Percentiles rank a stretch among this genome's conserved stretches.
Conservation (phyloP, 2,888 invertebrate species). For the Erebia ligea region DNA sequence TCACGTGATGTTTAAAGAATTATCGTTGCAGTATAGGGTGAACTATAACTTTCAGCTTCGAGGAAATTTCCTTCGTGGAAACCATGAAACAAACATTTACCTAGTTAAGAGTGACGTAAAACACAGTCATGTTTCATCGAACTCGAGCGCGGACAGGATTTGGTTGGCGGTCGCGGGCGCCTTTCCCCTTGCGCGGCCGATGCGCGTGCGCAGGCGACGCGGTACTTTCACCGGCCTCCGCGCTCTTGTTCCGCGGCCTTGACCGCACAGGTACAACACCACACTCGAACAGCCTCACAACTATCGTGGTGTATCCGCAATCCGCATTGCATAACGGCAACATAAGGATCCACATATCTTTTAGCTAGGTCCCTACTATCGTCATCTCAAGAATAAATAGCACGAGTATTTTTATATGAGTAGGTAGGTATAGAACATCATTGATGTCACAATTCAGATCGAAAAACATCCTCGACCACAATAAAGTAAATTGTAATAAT, state of each 20-base stretch:
- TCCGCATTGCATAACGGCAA: neutral
- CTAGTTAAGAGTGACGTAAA: neutral
- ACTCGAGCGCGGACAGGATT: neutral
- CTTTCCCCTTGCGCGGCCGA: neutral
- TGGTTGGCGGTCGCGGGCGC: neutral
- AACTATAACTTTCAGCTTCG: neutral
- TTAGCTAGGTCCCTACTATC: too few relatives aligned
- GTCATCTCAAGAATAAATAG: too few relatives aligned
- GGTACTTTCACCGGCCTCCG: neutral
- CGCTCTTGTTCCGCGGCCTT: neutral
- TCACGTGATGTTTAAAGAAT: too few relatives aligned
- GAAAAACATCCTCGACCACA: too few relatives aligned
- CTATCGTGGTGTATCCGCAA: neutral
- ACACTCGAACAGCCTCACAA: neutral
- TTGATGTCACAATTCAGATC: too few relatives aligned
- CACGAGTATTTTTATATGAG: too few relatives aligned
- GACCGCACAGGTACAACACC: conserved; percentile 1
- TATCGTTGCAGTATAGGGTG: neutral
- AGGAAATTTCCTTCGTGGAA: too few relatives aligned
- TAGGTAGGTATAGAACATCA: too few relatives aligned
- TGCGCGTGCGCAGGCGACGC: neutral
- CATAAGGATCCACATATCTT: neutral
- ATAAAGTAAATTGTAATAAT: too few relatives aligned
- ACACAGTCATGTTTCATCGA: neutral
- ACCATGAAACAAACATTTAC: neutral